These are phyloP conservation scores for Sebastes trivittatus DNA, from an alignment of 2,797 vertebrate species.

Conservation along the genomic window DNA sequence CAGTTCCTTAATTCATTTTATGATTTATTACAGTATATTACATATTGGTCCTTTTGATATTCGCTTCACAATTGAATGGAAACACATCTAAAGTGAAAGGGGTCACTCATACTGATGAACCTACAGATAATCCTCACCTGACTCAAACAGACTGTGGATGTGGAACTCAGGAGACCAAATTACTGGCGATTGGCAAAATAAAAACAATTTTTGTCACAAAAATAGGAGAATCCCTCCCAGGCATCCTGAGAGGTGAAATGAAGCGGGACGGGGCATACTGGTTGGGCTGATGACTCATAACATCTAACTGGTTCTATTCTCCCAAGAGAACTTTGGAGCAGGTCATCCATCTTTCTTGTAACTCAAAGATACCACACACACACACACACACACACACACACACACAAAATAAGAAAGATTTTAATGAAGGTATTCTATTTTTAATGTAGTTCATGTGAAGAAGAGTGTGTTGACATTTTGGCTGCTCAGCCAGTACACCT, in stretches of 20 bases:
- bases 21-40: too few species aligned
- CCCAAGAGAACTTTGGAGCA: neutral
- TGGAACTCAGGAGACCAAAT: neutral
- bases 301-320: neutral
- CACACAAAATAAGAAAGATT: neutral
- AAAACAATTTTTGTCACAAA: neutral
- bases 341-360: neutral
- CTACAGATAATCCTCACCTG: neutral
- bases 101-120: neutral
- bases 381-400: neutral
- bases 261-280: neutral
- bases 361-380: neutral
- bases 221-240: neutral
- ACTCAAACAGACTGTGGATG: neutral
- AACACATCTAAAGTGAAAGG: neutral
- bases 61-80: neutral
- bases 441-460: neutral
- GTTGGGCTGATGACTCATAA: neutral
- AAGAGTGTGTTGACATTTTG: neutral
- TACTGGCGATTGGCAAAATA: neutral
- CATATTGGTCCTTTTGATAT: too few species aligned
- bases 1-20: too few species aligned
- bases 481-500: neutral
- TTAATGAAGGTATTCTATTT: neutral
- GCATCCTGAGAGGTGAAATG: neutral